These are phyloP conservation scores for Toxostoma redivivum DNA, from an alignment of 2,113 vertebrate species.

Conservation along the genomic window DNA sequence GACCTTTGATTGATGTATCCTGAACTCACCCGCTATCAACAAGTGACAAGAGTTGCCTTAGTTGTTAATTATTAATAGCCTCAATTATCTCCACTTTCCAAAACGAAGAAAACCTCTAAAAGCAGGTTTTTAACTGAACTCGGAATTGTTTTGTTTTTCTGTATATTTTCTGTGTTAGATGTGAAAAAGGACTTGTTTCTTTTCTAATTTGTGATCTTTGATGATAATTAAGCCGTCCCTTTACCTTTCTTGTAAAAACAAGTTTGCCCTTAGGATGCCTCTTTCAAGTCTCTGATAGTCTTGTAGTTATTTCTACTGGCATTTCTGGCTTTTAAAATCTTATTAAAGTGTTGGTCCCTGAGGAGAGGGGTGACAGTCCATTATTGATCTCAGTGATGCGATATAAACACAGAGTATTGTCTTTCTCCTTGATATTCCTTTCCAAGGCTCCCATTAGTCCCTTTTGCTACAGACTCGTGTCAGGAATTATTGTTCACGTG, in stretches of 20 bases:
- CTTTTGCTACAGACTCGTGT: background rate
- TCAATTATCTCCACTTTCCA: background rate
- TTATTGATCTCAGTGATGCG: background rate
- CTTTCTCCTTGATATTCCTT: background rate
- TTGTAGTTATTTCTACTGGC: background rate
- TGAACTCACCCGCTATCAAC: rapidly evolving
- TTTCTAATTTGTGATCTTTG: background rate
- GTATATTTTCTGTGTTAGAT: background rate
- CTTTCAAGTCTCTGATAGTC: background rate
- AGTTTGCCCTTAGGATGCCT: background rate
- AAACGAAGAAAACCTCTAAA: background rate
- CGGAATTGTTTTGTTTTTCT: background rate
- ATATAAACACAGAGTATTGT: background rate
- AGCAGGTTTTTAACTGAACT: background rate
- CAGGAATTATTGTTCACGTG: background rate
- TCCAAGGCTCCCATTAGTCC: background rate
- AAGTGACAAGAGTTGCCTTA: background rate
- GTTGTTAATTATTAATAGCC: background rate
- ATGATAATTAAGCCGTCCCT: background rate
- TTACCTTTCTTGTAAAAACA: background rate
- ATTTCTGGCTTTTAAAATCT: background rate
- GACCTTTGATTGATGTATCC: background rate
- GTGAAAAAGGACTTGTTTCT: background rate
- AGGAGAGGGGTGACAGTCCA: background rate
- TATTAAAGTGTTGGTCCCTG: background rate